Evolutionary conservation across 2,797 vertebrate species (phyloP), one percentile per base, ranked within the genome.

Genomic region (Heliangelus exortis): DNA sequence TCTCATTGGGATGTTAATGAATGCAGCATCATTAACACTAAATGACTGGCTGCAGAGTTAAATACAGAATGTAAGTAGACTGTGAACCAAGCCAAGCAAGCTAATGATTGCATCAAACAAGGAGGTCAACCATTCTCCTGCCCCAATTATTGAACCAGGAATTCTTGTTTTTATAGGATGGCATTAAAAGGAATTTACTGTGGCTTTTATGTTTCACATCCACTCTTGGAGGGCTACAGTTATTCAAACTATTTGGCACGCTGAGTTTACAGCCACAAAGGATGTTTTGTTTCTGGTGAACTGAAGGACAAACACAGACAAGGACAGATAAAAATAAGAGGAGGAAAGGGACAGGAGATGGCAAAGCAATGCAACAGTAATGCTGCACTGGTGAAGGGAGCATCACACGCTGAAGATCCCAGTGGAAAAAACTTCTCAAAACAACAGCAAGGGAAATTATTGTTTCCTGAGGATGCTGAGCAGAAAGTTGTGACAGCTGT

Each of bases 161-260:
- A 96, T 90, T 77, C 53, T 90, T 54, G 18, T 63, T 65, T 91
- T 75, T 90, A 77, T 33, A 89, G 78, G 63, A 19, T 43, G 67
- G 89, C 85, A 94, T 66, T 78, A 93, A 88, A 78, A 74, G 85
- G 94, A 95, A 94, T 93, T 90, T 81, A 93, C 31, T 58, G 94
- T 80, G 31, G 67, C 85, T 95, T 96, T 95, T 45, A 45, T 34
- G 93, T 69, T 90, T 92, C 80, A 80, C 87, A 86, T 89, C 58
- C 84, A 21, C 78, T 79, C 95, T 67, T 69, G 78, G 89, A 58
- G 90, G 33, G 94, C 92, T 66, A 69, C 91, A 86, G 92, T 95
- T 87, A 96, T 84, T 92, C 92, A 79, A 57, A 92, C 31, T 91
- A 90, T 86, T 84, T 87, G 88, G 77, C 95, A 95, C 15, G 48